These are phyloP conservation scores for Alces alces DNA, from an alignment of 2,113 vertebrate genomes.

Conservation along the genomic window DNA sequence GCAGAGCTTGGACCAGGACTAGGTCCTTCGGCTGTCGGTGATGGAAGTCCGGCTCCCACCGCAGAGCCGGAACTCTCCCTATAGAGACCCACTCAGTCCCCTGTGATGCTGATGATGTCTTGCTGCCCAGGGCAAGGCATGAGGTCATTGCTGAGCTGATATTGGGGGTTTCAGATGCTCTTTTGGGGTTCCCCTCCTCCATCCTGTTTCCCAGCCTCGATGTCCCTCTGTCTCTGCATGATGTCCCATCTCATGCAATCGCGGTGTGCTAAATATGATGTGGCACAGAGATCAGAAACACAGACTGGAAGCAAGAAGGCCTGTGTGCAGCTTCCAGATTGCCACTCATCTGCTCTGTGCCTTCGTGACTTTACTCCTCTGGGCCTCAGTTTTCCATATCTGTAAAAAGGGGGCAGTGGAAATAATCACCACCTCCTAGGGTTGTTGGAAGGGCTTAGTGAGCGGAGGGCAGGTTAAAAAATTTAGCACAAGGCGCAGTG, in stretches of 20 bases:
- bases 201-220: neutral
- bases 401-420: neutral
- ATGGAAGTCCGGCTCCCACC: neutral
- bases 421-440: neutral
- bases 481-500: neutral
- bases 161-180: neutral
- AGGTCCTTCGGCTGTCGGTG: neutral
- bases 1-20: neutral
- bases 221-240: neutral
- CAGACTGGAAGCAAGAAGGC: neutral
- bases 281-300: no score
- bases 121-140: neutral
- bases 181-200: neutral
- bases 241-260: neutral
- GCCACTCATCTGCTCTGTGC: neutral
- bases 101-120: rapidly evolving
- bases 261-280: neutral
- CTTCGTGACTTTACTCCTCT: no score
- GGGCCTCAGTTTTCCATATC: neutral
- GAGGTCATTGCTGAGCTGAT: neutral
- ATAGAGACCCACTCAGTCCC: neutral
- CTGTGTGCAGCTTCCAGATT: neutral
- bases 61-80: neutral
- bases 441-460: neutral
- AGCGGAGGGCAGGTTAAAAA: neutral